These are phyloP conservation scores for Lapara coniferarum DNA, from an alignment of 2,888 invertebrate species.

Conservation along the genomic window DNA sequence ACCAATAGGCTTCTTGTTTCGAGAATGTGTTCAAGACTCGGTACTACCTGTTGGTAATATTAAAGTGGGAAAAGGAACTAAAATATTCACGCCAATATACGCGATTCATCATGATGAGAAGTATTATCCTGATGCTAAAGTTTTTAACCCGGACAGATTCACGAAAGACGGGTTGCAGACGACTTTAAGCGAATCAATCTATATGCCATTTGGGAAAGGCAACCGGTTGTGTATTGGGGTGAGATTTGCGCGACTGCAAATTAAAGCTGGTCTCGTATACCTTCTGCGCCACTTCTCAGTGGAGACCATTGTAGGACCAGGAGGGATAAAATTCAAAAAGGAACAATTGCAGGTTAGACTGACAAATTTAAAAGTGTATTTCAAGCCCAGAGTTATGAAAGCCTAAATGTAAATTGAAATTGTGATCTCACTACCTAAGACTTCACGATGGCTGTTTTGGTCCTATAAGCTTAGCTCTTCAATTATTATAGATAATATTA, in stretches of 20 bases:
- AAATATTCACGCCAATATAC: constrained; percentile 55
- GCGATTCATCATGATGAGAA: constrained; percentile 69
- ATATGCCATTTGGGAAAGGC: constrained; percentile 74
- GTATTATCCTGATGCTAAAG: constrained; percentile 68
- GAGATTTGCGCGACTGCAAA: constrained; percentile 57
- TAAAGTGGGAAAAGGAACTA: constrained; percentile 56
- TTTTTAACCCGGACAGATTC: constrained; percentile 71
- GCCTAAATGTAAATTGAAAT: not conserved
- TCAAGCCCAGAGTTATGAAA: constrained; percentile 39
- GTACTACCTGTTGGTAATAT: constrained; percentile 63
- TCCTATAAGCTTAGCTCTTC: no score
- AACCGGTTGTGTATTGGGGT: constrained; percentile 70
- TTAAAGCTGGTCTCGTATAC: constrained; percentile 50
- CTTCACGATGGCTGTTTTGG: not conserved
- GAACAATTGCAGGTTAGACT: constrained; percentile 51
- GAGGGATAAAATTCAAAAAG: constrained; percentile 49
- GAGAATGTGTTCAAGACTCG: constrained; percentile 53
- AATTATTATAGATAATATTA: no score
- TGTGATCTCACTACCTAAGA: not conserved
- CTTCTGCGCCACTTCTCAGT: constrained; percentile 50
- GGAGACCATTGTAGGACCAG: constrained; percentile 43
- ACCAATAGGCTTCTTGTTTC: constrained; percentile 52
- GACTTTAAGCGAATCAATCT: constrained; percentile 49
- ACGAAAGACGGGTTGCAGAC: constrained; percentile 41
- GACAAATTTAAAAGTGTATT: constrained; percentile 51